These are phyloP conservation scores for Limnothrissa miodon DNA, from an alignment of 2,113 vertebrate genomes.

Conservation along the genomic window DNA sequence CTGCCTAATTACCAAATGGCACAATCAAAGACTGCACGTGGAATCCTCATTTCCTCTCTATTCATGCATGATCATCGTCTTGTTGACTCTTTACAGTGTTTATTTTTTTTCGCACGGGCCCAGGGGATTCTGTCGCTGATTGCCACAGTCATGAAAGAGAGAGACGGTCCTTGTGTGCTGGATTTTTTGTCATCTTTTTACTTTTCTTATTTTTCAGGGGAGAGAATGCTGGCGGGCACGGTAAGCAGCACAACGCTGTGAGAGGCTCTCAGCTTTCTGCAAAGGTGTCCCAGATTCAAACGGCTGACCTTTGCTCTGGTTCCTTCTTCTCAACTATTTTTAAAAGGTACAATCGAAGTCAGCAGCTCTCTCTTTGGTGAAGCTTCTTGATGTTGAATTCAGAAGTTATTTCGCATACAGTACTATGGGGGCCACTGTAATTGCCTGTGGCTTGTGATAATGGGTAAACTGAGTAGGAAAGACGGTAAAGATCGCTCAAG, in stretches of 20 bases:
- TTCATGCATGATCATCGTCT: neutral
- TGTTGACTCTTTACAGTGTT: neutral
- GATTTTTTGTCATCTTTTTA: neutral
- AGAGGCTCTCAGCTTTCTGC: neutral
- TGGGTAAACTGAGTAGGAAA: neutral
- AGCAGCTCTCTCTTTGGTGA: neutral
- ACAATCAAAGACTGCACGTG: neutral
- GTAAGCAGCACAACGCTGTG: neutral
- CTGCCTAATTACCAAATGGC: neutral
- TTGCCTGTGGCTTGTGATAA: neutral
- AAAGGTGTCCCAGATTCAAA: slow-evolving; percentile 13
- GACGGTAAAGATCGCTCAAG: neutral
- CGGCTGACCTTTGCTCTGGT: neutral
- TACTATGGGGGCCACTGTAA: neutral
- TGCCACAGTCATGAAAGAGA: neutral
- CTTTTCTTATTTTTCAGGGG: neutral
- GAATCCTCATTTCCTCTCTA: neutral
- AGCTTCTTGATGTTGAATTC: neutral
- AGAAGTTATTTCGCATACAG: neutral
- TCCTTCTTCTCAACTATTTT: neutral
- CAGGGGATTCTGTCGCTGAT: neutral
- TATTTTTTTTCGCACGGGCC: neutral
- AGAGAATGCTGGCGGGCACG: neutral
- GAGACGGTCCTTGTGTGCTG: neutral
- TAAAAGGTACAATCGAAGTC: neutral